Conservation (phyloP, 2,888 invertebrate genomes). For the Sphaeridia pumilis region DNA sequence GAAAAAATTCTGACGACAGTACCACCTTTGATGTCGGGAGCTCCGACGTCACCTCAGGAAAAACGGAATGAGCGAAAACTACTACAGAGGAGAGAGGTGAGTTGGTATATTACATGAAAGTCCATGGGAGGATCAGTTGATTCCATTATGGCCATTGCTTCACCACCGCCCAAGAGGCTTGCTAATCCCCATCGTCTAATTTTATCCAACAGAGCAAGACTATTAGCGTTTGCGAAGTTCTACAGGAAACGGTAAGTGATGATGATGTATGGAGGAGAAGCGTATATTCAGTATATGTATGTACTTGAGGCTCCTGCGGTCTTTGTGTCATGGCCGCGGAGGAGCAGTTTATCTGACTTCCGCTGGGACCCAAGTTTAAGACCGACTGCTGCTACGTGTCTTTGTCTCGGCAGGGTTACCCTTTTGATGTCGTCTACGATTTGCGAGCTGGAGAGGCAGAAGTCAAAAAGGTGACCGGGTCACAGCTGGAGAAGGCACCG, state of each 20-base stretch:
- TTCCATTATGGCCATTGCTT: not conserved
- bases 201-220: slow-evolving; percentile 46
- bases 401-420: slow-evolving; percentile 39
- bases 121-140: not conserved
- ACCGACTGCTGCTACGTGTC: too few species aligned
- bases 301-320: too few species aligned
- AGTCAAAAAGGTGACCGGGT: slow-evolving; percentile 51
- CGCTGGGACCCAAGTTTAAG: too few species aligned
- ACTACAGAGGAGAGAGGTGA: slow-evolving; percentile 45
- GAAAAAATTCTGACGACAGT: slow-evolving; percentile 70
- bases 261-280: too few species aligned
- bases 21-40: slow-evolving; percentile 48
- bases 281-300: too few species aligned
- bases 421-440: slow-evolving; percentile 77
- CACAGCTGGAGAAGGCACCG: slow-evolving; percentile 53
- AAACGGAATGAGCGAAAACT: slow-evolving; percentile 41
- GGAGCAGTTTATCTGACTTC: too few species aligned
- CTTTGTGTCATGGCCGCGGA: too few species aligned
- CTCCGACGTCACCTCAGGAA: not conserved
- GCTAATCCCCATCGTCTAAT: not conserved
- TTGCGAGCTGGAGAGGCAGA: slow-evolving; percentile 57
- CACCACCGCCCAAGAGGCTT: not conserved
- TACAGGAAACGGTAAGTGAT: slow-evolving; percentile 31
- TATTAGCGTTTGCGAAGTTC: slow-evolving; percentile 51
- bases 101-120: slow-evolving; percentile 16